Evolutionary conservation across 2,797 vertebrate genomes (phyloP), one percentile per base, ranked within the genome.

Genomic region (Sparidentex hasta): DNA sequence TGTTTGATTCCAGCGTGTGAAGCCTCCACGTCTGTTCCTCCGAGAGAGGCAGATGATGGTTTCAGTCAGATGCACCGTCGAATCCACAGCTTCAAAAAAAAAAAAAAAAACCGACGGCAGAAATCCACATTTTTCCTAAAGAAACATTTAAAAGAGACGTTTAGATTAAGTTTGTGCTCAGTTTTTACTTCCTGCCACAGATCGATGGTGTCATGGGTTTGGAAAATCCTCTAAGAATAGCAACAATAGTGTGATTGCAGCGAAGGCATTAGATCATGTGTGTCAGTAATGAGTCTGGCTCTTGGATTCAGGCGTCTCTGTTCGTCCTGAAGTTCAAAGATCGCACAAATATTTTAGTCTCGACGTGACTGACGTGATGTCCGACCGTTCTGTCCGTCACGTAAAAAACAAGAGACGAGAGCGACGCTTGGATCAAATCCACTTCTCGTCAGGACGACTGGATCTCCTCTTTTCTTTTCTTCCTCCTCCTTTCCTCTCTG

Each of bases 1-100:
- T 57, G 86, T 84, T 85, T 84, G 86, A 84, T 74, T 81, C 61
- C 66, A 61, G 69, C 1, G 67, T 75, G 84, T 88, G 81, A 90
- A 85, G 74, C 62, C 41, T 84, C 65, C 71, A 65, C 56, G 57
- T 90, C 90, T 89, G 87, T 78, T 90, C 81, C 69, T 62, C 43
- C 0, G 72, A 78, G 59, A 72, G 65, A 58, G 61, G 68, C 67
- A 80, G 77, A 83, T 76, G 83, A 83, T 44, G 51, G 56, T 38
- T 78, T 76, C 75, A 62, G 52, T 78, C 74, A 38, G 57, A 65
- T 12, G 43, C 6, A 3, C 64, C 20, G 43, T 44, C 33, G 6
- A 59, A 80, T 72, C 65, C 38, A 16, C 47, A 21, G 68, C 69
- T 29, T 66, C 63, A 27, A 38, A 52, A 27, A 27, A 27, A 27